Evolutionary conservation across 2,888 invertebrate genomes (phyloP).

Genomic region (Rotaria sp.): DNA sequence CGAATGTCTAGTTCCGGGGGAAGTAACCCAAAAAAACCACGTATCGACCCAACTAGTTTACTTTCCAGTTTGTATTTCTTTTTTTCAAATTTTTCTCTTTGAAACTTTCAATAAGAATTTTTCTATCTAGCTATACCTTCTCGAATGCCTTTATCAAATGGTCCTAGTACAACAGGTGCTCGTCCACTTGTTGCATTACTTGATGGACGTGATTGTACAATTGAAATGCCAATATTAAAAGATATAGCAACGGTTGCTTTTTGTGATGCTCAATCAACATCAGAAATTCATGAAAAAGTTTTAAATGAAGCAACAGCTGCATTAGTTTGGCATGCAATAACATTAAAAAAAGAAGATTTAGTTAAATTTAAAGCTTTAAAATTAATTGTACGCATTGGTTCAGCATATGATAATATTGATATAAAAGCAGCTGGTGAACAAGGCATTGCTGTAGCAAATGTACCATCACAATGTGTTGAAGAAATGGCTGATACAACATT

Average conservation of each 20-base stretch:
- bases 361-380: slow-evolving; percentile 97
- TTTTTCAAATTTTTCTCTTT: background rate
- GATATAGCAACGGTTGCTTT: slow-evolving; percentile 99
- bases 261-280: slow-evolving; percentile 98
- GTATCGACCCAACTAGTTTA: background rate
- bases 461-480: slow-evolving; percentile 82
- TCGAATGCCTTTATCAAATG: background rate
- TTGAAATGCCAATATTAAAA: slow-evolving; percentile 99
- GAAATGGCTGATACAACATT: slow-evolving; percentile 97
- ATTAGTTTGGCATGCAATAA: slow-evolving; percentile 99
- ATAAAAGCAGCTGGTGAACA: slow-evolving; percentile 70
- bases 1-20: slow-evolving; percentile 16
- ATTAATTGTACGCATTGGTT: slow-evolving; percentile 96
- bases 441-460: slow-evolving; percentile 99
- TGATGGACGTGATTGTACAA: slow-evolving; percentile 97
- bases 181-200: slow-evolving; percentile 92
- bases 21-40: slow-evolving; percentile 4
- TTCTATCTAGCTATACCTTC: background rate
- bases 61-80: background rate
- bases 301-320: slow-evolving; percentile 98
- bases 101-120: background rate
- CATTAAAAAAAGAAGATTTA: slow-evolving; percentile 93
- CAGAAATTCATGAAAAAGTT: slow-evolving; percentile 99
- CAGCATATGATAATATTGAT: slow-evolving; percentile 96
- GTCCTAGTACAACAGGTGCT: slow-evolving; percentile 41